Base-by-base conservation (phyloP, 2,888 invertebrate genomes). In the Hirtodrosophila confusa region DNA sequence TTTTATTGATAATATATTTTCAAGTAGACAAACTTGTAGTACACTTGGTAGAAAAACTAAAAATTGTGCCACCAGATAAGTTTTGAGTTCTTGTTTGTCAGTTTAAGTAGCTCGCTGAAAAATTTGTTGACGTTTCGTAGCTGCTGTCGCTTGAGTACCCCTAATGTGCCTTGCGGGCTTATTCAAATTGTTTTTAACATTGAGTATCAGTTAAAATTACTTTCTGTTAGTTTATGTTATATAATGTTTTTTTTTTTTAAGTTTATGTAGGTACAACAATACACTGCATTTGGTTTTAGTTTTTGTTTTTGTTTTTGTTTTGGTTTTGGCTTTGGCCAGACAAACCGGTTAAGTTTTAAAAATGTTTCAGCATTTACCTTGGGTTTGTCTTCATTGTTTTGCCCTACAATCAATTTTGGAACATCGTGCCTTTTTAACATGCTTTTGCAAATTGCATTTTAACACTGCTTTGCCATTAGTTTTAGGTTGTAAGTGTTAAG, bases 21-120 rank as follows among this genome's bases (percentile, higher is more conserved):
- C 71, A 72, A 79, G 85, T 82, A 75, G 86, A 80, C 78, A 80
- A 80, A 84, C 75, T 82, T 79, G 79, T 77, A 82, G 77, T 79
- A 79, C 84, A 78, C 66, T 82, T 82, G 83, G 86, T 86, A 82
- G 80, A 82, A 82, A 82, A 82, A 86, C 83, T 57, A 80, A 80
- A 83, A 82, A 84, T 86, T 86, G 84, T 84, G 85, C 84, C 83
- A 80, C 86, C 84, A 84, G 86, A 84, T 86, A 82, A 78, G 79
- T 65, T 68, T 63, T 64, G 72, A 60, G 64, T 78, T 78, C 50
- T 69, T 78, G 58, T 68, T 80, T 57, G 47, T 72, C 67, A 65
- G 74, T 84, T 80, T 62, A 64, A 75, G 68, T 64, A 64, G 71
- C 71, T 74, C 71, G 76, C 82, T 75, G 82, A 73, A 82, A 67